These are phyloP conservation scores for Xenops minutus DNA, from an alignment of 2,797 vertebrate genomes.

Conservation along the genomic window DNA sequence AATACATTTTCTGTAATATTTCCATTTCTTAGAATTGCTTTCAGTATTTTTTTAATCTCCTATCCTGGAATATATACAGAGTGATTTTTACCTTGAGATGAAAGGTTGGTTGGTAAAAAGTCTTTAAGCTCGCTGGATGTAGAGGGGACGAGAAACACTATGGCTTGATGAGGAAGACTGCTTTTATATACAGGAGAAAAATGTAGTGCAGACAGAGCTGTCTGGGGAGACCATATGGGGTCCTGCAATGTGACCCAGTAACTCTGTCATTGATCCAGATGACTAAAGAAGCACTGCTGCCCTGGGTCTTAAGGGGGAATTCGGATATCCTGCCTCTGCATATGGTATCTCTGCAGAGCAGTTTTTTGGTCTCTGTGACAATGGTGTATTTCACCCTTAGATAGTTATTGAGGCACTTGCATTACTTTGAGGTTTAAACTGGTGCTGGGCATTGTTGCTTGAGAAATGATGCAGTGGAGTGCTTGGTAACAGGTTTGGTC, in stretches of 20 bases:
- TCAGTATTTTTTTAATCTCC: neutral
- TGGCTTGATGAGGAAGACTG: neutral
- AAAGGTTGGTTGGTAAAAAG: neutral
- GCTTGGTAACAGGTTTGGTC: too few species aligned
- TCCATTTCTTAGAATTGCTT: neutral
- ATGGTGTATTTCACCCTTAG: neutral
- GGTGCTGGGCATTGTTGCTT: too few species aligned
- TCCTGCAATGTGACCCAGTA: neutral
- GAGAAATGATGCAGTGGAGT: too few species aligned
- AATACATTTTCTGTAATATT: neutral
- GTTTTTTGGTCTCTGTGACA: neutral
- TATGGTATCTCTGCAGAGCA: neutral
- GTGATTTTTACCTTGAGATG: neutral
- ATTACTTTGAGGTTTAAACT: too few species aligned
- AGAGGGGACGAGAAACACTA: neutral
- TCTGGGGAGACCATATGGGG: neutral
- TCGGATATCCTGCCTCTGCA: neutral
- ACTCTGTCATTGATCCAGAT: neutral
- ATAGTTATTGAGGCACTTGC: neutral
- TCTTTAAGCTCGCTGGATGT: neutral
- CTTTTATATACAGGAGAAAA: neutral
- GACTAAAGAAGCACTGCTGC: neutral
- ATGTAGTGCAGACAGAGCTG: neutral
- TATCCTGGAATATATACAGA: neutral
- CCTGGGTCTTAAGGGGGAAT: neutral